Percentiles rank a stretch among this genome's conserved stretches.
These are phyloP conservation scores for Tetrapedia diversipes DNA, from an alignment of 2,888 invertebrate genomes.

Conservation along the genomic window DNA sequence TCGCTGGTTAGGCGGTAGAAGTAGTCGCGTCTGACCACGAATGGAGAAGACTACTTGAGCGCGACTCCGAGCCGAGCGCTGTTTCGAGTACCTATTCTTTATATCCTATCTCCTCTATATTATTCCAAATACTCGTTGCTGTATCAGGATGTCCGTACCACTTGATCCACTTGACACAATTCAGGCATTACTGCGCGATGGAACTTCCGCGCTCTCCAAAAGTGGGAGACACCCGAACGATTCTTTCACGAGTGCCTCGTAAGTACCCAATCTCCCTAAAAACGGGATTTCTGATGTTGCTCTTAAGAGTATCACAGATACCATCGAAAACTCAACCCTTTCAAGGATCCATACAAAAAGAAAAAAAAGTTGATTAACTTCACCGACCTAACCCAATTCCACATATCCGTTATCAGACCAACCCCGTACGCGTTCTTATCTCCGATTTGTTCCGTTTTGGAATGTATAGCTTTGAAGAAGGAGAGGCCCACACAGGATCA, in stretches of 20 bases:
- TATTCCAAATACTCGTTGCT: background rate
- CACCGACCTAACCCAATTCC: conserved; percentile 6
- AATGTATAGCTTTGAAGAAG: no score
- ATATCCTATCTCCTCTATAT: background rate
- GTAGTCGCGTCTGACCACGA: background rate
- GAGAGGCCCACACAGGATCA: no score
- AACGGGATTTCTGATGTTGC: no score
- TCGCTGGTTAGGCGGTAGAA: background rate
- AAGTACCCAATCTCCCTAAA: no score
- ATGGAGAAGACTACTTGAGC: conserved; percentile 13
- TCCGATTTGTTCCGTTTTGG: conserved; percentile 36
- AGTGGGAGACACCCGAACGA: no score
- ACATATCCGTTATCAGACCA: conserved; percentile 1
- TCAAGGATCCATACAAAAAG: background rate
- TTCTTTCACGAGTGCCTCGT: no score
- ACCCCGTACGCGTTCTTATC: conserved; percentile 11
- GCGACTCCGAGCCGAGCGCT: background rate
- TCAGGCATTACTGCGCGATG: no score
- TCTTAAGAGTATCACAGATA: no score
- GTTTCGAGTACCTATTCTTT: background rate
- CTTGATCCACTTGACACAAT: background rate
- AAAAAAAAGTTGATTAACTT: background rate
- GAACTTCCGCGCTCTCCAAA: no score
- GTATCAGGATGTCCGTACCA: background rate
- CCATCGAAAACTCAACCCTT: no score